Conservation (phyloP, 30 jellyfish, hydroid and myxozoan species). For the Aurelia sp. region DNA sequence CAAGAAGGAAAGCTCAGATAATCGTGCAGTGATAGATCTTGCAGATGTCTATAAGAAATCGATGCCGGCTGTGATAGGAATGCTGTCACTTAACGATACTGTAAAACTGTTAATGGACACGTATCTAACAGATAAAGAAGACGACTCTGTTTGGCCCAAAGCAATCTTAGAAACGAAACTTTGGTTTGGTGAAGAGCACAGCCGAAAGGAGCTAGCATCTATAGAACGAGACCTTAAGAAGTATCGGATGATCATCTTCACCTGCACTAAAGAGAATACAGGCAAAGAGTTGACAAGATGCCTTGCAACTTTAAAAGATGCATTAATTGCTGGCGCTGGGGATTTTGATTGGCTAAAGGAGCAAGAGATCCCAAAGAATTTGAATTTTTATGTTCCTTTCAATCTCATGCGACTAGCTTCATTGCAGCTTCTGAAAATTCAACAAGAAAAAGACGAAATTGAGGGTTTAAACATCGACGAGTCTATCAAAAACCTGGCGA, state of each 20-base stretch:
- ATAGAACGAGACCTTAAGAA: slow-evolving; percentile 43
- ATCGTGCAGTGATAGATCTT: background rate
- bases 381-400: slow-evolving; percentile 29
- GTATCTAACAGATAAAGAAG: slow-evolving; percentile 40
- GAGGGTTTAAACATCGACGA: slow-evolving; percentile 32
- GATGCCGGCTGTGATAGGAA: slow-evolving; percentile 78
- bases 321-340: slow-evolving; percentile 39
- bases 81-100: slow-evolving; percentile 46
- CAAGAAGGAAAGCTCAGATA: background rate
- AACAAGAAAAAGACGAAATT: slow-evolving; percentile 48
- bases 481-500: slow-evolving; percentile 54
- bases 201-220: slow-evolving; percentile 18
- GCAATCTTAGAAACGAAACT: slow-evolving; percentile 48
- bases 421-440: slow-evolving; percentile 62
- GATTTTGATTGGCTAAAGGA: slow-evolving; percentile 61
- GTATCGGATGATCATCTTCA: slow-evolving; percentile 18
- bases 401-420: slow-evolving; percentile 52
- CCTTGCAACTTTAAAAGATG: slow-evolving; percentile 47
- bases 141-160: slow-evolving; percentile 63
- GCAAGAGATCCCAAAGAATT: slow-evolving; percentile 54
- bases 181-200: slow-evolving; percentile 63
- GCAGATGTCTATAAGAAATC: slow-evolving; percentile 42
- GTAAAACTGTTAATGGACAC: slow-evolving; percentile 15
- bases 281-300: slow-evolving; percentile 65
- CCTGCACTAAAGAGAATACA: slow-evolving; percentile 43